Evolutionary conservation across 2,888 invertebrate genomes (phyloP).

Genomic region (Cryptus armator): DNA sequence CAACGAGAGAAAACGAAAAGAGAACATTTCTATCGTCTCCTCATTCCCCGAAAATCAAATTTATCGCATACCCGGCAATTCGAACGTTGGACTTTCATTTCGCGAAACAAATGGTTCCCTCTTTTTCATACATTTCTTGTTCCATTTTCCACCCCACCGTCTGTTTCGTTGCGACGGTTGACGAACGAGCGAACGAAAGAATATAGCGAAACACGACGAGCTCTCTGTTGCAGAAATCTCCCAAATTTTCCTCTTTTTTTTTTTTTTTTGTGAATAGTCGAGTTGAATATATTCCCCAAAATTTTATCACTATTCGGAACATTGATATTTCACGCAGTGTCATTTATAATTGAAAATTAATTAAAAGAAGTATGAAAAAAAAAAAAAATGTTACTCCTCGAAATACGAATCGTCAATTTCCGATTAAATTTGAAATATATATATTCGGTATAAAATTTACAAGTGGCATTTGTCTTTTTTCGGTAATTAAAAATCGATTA

Average conservation of each 20-base stretch:
- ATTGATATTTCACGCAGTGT: not conserved
- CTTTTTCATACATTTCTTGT: constrained; percentile 28
- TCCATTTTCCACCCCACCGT: constrained; percentile 4
- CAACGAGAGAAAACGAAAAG: not conserved
- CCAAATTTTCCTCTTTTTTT: not conserved
- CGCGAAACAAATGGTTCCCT: constrained; percentile 20
- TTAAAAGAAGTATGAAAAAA: not conserved
- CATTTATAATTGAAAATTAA: not conserved
- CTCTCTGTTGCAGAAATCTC: not conserved
- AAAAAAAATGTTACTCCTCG: not conserved
- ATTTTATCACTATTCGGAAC: not conserved
- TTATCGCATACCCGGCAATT: constrained; percentile 39
- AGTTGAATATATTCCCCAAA: not conserved
- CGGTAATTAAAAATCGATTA: not conserved
- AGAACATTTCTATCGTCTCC: not conserved
- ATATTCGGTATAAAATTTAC: not conserved
- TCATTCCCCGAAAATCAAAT: constrained; percentile 34
- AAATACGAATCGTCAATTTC: not conserved
- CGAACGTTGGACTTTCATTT: constrained; percentile 33
- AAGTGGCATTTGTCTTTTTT: not conserved
- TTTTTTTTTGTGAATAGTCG: not conserved
- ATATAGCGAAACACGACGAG: not conserved
- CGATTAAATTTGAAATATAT: not conserved
- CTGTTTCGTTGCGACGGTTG: not conserved
- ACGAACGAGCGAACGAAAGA: constrained; percentile 21